These are phyloP conservation scores for Salmo trutta DNA, from an alignment of 2,797 vertebrate species.

Conservation along the genomic window DNA sequence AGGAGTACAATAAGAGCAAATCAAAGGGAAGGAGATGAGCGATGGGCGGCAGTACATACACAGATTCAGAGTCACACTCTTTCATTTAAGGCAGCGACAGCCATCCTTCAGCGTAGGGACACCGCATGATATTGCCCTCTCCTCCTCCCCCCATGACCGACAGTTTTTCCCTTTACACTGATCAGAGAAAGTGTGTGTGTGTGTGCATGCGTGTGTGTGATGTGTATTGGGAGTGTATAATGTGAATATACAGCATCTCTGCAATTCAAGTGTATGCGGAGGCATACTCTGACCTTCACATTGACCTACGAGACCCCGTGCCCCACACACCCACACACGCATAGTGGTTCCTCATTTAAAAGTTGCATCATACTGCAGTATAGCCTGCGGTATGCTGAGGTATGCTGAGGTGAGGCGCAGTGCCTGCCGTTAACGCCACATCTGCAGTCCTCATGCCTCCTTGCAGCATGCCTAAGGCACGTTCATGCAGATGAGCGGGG, in stretches of 20 bases:
- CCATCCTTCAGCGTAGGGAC: slow-evolving; percentile 63
- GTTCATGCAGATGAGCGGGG: too few species aligned
- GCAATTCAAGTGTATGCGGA: slow-evolving; percentile 10
- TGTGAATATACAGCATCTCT: background rate
- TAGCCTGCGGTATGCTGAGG: too few species aligned
- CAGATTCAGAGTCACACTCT: slow-evolving; percentile 65
- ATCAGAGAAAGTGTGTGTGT: background rate
- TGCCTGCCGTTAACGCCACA: background rate
- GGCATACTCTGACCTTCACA: slow-evolving; percentile 51
- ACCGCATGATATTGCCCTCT: slow-evolving; percentile 1
- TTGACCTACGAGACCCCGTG: slow-evolving; percentile 44
- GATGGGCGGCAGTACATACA: slow-evolving; percentile 61
- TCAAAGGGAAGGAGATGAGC: slow-evolving; percentile 50
- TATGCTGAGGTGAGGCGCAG: too few species aligned
- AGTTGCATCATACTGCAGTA: too few species aligned
- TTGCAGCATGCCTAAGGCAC: too few species aligned
- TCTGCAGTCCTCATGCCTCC: too few species aligned
- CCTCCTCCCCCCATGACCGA: slow-evolving; percentile 25
- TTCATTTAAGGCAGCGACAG: slow-evolving; percentile 70
- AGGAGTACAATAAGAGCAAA: slow-evolving; percentile 65
- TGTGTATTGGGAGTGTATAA: background rate
- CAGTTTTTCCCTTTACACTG: background rate
- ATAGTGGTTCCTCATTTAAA: background rate
- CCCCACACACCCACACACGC: slow-evolving; percentile 10
- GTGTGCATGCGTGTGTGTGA: slow-evolving; percentile 10